A percentile compares a stretch with the other conserved stretches of the same genome.
Evolutionary conservation across 2,113 vertebrate species (phyloP).

Genomic region (Tor tambroides): DNA sequence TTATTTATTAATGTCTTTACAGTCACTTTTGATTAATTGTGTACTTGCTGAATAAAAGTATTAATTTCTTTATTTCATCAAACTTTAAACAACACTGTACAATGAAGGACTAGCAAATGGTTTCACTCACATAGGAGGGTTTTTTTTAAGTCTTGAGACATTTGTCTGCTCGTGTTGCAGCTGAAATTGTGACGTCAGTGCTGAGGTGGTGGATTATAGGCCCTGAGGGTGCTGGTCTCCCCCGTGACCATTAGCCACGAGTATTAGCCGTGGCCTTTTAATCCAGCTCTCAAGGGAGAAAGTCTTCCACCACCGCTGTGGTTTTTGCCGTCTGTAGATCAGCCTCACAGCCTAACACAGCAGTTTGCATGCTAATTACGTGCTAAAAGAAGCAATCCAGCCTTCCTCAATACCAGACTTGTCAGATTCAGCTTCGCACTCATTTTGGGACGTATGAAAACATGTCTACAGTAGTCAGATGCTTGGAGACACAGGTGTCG

Average conservation of each 20-base stretch:
- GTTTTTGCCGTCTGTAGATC: neutral
- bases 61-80: too few relatives aligned
- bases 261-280: conserved; percentile 23
- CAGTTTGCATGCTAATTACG: conserved; percentile 9
- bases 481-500: neutral
- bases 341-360: conserved; percentile 7
- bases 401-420: neutral
- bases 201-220: neutral
- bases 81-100: too few relatives aligned
- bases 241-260: conserved; percentile 19
- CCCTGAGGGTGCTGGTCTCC: neutral
- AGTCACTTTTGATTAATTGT: too few relatives aligned
- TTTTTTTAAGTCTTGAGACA: neutral
- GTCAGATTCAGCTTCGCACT: neutral
- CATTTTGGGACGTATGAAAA: neutral
- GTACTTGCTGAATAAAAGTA: too few relatives aligned
- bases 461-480: neutral
- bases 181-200: neutral
- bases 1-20: too few relatives aligned
- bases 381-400: neutral
- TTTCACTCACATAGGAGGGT: too few relatives aligned
- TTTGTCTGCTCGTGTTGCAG: neutral
- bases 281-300: conserved; percentile 1
- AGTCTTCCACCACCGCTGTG: neutral
- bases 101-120: too few relatives aligned